Conservation (phyloP, 1,140 invertebrate species). For the Drosophila chauvacae region DNA sequence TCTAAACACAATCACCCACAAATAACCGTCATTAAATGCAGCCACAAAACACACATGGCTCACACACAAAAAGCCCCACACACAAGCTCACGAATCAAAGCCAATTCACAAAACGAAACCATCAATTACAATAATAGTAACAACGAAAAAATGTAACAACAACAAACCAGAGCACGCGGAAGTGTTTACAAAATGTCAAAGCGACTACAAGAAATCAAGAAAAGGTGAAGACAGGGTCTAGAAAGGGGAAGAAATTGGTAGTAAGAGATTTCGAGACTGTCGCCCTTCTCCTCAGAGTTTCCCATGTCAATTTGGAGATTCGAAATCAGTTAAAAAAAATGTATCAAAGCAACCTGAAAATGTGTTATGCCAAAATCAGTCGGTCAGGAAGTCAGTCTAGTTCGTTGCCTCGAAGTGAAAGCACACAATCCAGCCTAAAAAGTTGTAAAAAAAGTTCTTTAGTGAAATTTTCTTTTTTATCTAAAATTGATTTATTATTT, state of each 20-base stretch:
- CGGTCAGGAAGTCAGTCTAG: too few relatives aligned
- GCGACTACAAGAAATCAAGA: constrained; percentile 25
- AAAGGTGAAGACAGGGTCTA: constrained; percentile 16
- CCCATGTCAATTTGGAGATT: constrained; percentile 77
- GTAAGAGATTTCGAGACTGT: constrained; percentile 13
- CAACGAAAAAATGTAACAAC: constrained; percentile 34
- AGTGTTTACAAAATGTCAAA: constrained; percentile 80
- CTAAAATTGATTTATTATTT: too few relatives aligned
- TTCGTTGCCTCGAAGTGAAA: too few relatives aligned
- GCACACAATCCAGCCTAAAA: too few relatives aligned
- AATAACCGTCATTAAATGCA: constrained; percentile 77
- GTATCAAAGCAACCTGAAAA: constrained; percentile 61
- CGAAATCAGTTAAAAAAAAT: constrained; percentile 44
- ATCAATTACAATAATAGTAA: constrained; percentile 70
- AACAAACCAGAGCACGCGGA: constrained; percentile 64
- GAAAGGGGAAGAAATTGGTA: constrained; percentile 17
- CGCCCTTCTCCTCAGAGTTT: constrained; percentile 59
- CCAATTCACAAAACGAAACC: constrained; percentile 62
- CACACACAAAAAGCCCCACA: constrained; percentile 7
- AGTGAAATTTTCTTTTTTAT: too few relatives aligned
- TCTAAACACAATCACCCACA: constrained; percentile 58
- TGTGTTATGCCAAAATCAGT: too few relatives aligned
- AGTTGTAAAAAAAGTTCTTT: too few relatives aligned
- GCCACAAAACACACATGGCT: constrained; percentile 37
- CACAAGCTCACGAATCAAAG: constrained; percentile 36